Base-by-base conservation (phyloP, 2,113 vertebrate genomes). In the Psittacula cyanocephala region DNA sequence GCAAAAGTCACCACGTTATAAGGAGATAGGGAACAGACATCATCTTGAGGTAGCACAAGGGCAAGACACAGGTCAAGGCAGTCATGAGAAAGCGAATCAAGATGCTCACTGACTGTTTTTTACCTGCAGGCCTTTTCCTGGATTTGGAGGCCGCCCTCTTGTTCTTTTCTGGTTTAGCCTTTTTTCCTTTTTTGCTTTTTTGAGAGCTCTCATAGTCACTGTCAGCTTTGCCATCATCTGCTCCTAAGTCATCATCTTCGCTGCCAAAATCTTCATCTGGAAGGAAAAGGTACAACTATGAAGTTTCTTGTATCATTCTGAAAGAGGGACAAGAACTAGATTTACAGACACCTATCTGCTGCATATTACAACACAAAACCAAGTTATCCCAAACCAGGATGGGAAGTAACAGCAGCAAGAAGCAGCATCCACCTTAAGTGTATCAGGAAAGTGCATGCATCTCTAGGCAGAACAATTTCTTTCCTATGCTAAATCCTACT, bases 181-280 rank as follows among this genome's bases (percentile, higher is more conserved):
- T 99, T 97, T 98, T 99, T 81, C 94, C 98, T 96, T 99, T 99
- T 97, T 99, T 99, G 85, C 97, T 98, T 92, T 97, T 98, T 95
- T 98, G 98, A n/a, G 98, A 97, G 93, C 96, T 98, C 92, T 99
- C 98, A 52, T 98, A 99, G 93, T 99, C 98, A 31, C 98, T 99
- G 92, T 98, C 98, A 81, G 98, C 98, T 55, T 99, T 98, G 95
- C 96, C 98, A 69, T 98, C 98, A 64, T 98, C 98, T 43, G 98
- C 96, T 93, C 96, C 98, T 62, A 98, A 86, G 24, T 95, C 98
- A 49, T 98, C 98, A 80, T 98, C 98, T 41, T 99, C 98, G 19
- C 98, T 99, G 79, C 98, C 98, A 96, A 99, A 98, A 96, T 99
- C 98, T 86, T 99, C 98, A 98, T 97, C 95, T 97, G 84, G 70